phyloP scores from a whole-genome alignment of 2,888 invertebrate genomes.

The Carabus problematicus region DNA sequence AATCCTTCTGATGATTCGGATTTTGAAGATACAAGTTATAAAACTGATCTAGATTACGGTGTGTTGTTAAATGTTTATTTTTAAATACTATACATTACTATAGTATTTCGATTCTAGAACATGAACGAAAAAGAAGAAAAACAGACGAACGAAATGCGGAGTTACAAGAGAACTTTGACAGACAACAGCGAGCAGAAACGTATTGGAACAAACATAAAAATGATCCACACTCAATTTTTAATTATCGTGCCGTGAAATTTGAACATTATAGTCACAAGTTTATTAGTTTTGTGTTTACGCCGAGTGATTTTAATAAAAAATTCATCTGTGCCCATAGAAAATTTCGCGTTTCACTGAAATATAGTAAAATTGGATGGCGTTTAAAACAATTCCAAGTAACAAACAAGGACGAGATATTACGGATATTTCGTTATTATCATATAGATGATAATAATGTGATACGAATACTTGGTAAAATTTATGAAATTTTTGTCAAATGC shows the following conservation, averaged over 20 bases:
- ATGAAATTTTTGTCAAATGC: background rate
- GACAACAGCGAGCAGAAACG: too few species aligned
- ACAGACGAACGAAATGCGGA: background rate
- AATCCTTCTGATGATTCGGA: conserved; percentile 34
- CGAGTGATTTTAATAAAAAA: background rate
- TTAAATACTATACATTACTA: background rate
- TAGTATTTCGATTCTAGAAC: background rate
- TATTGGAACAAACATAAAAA: background rate
- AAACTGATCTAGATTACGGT: conserved; percentile 28
- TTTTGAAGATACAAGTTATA: conserved; percentile 34
- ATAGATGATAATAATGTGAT: conserved; percentile 1
- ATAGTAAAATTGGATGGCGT: background rate
- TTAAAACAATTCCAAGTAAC: background rate
- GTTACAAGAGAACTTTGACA: background rate
- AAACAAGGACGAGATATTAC: background rate
- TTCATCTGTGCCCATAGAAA: background rate
- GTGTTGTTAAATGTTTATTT: background rate
- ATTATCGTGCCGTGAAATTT: background rate
- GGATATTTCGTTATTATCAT: background rate
- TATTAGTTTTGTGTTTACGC: conserved; percentile 3
- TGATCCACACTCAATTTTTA: background rate
- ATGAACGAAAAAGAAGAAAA: background rate
- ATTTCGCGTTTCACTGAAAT: background rate
- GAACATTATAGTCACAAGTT: conserved; percentile 10
- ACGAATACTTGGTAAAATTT: background rate